Conservation (phyloP, 2,797 vertebrate species). For the Numenius phaeopus region DNA sequence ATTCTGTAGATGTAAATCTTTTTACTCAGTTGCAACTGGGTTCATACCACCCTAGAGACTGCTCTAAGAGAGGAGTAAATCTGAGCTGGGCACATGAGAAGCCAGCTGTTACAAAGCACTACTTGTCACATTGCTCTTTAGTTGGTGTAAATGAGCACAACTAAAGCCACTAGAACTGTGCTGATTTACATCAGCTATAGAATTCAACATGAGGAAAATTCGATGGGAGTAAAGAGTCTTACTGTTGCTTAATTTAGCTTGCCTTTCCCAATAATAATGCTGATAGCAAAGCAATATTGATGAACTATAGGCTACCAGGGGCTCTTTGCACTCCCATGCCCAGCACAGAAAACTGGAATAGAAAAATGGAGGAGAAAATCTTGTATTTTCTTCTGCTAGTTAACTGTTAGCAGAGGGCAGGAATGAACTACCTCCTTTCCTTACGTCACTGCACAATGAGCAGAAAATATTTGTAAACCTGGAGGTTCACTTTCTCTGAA, state of each 20-base stretch:
- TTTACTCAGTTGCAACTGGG: not conserved
- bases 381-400: not conserved
- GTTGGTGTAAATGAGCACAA: not conserved
- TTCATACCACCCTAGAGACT: not conserved
- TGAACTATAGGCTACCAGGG: not conserved
- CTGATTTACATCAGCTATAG: slow-evolving; percentile 4
- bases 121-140: not conserved
- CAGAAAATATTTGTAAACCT: not conserved
- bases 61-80: not conserved
- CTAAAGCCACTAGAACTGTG: not conserved
- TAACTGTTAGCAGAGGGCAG: not conserved
- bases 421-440: not conserved
- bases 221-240: not conserved
- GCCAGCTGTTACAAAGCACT: slow-evolving; percentile 10
- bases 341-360: not conserved
- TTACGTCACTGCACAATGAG: not conserved
- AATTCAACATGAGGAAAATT: not conserved
- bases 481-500: not conserved
- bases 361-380: not conserved
- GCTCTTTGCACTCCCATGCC: not conserved
- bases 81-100: not conserved
- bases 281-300: slow-evolving; percentile 19
- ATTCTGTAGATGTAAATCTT: not conserved
- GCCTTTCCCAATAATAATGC: not conserved
- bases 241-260: slow-evolving; percentile 13